Percentiles rank a stretch among this genome's conserved stretches.
Evolutionary conservation across 1,140 invertebrate genomes (phyloP).

Genomic region (Drosophila leontia): DNA sequence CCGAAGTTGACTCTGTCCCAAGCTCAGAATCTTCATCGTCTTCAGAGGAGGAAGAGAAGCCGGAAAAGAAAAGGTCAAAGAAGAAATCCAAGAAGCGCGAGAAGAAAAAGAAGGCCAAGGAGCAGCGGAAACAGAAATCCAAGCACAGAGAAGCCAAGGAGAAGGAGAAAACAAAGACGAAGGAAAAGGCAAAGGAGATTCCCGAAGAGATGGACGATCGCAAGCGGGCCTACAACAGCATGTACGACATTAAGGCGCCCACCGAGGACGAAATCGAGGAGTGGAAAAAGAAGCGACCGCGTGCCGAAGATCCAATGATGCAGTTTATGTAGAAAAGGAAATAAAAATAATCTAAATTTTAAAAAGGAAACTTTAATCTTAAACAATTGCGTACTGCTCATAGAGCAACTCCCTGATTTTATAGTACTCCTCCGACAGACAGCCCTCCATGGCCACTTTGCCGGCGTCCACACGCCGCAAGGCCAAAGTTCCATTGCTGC

Average conservation of each 20-base stretch:
- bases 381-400: slow-evolving; percentile 98
- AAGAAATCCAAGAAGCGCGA: slow-evolving; percentile 89
- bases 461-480: slow-evolving; percentile 96
- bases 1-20: slow-evolving; percentile 72
- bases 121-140: slow-evolving; percentile 83
- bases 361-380: slow-evolving; percentile 60
- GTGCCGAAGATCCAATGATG: slow-evolving; percentile 97
- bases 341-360: neutral
- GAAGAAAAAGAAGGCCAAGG: slow-evolving; percentile 86
- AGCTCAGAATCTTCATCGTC: slow-evolving; percentile 70
- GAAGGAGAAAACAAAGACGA: slow-evolving; percentile 85
- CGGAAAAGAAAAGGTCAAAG: slow-evolving; percentile 87
- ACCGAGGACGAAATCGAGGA: slow-evolving; percentile 97
- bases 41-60: slow-evolving; percentile 45
- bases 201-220: slow-evolving; percentile 92
- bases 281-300: slow-evolving; percentile 93
- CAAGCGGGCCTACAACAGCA: slow-evolving; percentile 96
- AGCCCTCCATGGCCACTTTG: slow-evolving; percentile 96
- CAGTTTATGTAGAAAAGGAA: slow-evolving; percentile 86
- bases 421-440: slow-evolving; percentile 97
- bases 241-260: slow-evolving; percentile 92
- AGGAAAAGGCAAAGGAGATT: slow-evolving; percentile 86
- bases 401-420: slow-evolving; percentile 97
- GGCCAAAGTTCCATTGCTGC: slow-evolving; percentile 96
- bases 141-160: slow-evolving; percentile 85